Evolutionary conservation across 2,797 vertebrate genomes (phyloP).

Genomic region (Euphonia xanthogaster): DNA sequence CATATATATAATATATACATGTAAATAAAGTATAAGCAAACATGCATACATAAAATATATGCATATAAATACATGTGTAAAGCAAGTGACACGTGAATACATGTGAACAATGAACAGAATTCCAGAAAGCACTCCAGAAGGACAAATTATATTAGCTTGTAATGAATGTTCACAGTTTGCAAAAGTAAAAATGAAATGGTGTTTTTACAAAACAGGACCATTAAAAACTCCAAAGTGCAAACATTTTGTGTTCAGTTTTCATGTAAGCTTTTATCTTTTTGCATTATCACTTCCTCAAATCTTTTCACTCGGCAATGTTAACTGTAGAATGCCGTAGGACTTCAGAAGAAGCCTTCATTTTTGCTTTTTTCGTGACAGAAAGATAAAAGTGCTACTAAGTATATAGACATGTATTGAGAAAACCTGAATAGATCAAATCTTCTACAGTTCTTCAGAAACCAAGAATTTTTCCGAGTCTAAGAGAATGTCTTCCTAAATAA

Average conservation of each 20-base stretch:
- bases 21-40: background rate
- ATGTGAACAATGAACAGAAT: background rate
- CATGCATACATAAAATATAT: background rate
- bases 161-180: background rate
- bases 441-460: background rate
- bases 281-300: background rate
- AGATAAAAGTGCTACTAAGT: background rate
- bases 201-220: background rate
- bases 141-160: background rate
- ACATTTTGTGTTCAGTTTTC: background rate
- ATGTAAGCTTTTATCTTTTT: background rate
- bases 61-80: background rate
- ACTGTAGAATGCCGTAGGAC: rapidly evolving
- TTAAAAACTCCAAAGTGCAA: background rate
- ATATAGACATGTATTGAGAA: background rate
- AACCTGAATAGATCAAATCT: background rate
- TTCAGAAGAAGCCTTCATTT: background rate
- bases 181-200: background rate
- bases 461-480: background rate
- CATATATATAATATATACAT: background rate
- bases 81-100: background rate
- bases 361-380: background rate
- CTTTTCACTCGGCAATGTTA: background rate
- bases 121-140: background rate
- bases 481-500: background rate